phyloP scores from a whole-genome alignment of 2,888 invertebrate species.

The Disparrhopalites patrizii region DNA sequence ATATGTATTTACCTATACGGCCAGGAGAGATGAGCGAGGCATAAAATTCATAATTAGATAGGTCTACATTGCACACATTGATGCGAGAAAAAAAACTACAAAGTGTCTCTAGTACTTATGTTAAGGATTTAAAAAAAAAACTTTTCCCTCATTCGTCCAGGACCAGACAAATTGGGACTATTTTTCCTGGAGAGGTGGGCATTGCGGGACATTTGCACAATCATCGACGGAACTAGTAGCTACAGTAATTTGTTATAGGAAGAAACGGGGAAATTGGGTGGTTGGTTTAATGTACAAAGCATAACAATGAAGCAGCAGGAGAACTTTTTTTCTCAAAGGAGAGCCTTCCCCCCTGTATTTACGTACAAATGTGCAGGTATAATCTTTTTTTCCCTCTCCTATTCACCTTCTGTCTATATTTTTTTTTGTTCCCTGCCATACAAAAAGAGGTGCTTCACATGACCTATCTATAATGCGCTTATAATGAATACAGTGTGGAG shows the following conservation, averaged over 20 bases:
- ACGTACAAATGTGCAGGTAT: background rate
- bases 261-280: background rate
- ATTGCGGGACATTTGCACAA: background rate
- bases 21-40: slow-evolving; percentile 29
- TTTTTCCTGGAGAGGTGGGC: slow-evolving; percentile 8
- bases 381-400: background rate
- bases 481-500: too few relatives aligned
- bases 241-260: slow-evolving; percentile 1
- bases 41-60: slow-evolving; percentile 40
- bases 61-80: too few relatives aligned
- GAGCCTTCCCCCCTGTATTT: slow-evolving; percentile 2
- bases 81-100: slow-evolving; percentile 13
- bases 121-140: background rate
- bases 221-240: background rate
- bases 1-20: too few relatives aligned
- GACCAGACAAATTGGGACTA: slow-evolving; percentile 2
- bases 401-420: slow-evolving; percentile 10
- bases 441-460: background rate
- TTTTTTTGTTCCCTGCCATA: too few relatives aligned
- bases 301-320: slow-evolving; percentile 28
- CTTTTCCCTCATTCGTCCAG: background rate
- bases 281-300: background rate
- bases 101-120: background rate
- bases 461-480: background rate
- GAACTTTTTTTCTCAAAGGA: slow-evolving; percentile 5